phyloP scores from a whole-genome alignment of 2,113 vertebrate genomes.

The Sterna hirundo region DNA sequence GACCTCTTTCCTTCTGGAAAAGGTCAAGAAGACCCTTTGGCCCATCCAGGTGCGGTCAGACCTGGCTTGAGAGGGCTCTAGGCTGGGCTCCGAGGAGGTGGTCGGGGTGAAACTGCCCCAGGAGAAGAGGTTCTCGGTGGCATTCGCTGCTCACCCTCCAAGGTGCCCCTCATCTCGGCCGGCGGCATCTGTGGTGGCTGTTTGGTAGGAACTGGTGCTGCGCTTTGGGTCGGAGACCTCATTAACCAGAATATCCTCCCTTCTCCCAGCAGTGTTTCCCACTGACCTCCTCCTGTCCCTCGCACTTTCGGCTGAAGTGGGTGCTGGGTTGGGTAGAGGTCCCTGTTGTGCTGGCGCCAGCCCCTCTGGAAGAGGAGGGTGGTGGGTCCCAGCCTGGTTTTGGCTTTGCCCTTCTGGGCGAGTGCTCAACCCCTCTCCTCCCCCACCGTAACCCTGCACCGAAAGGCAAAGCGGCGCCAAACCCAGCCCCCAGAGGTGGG shows the following conservation, averaged over 20 bases:
- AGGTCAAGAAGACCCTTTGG: not conserved
- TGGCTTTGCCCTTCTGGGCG: not conserved
- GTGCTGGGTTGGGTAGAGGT: not conserved
- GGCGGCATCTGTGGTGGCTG: rapidly evolving
- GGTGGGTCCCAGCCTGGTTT: not conserved
- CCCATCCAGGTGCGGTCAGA: not conserved
- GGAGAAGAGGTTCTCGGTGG: not conserved
- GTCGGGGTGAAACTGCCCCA: not conserved
- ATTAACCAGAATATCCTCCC: rapidly evolving
- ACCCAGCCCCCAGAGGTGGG: rapidly evolving
- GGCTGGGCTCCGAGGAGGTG: not conserved
- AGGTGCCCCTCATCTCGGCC: rapidly evolving
- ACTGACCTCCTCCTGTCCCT: not conserved
- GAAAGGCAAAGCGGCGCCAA: not conserved
- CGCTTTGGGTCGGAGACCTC: not conserved
- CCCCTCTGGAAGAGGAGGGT: not conserved
- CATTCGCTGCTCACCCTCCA: not conserved
- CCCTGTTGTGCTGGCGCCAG: not conserved
- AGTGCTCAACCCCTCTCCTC: not conserved
- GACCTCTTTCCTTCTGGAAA: not conserved
- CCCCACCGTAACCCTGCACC: not conserved
- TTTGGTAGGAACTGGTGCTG: not conserved
- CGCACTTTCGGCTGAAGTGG: not conserved
- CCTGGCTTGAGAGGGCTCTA: not conserved
- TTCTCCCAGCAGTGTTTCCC: not conserved